Base-by-base conservation (phyloP, 2,113 vertebrate species). In the Catharus fuscescens region DNA sequence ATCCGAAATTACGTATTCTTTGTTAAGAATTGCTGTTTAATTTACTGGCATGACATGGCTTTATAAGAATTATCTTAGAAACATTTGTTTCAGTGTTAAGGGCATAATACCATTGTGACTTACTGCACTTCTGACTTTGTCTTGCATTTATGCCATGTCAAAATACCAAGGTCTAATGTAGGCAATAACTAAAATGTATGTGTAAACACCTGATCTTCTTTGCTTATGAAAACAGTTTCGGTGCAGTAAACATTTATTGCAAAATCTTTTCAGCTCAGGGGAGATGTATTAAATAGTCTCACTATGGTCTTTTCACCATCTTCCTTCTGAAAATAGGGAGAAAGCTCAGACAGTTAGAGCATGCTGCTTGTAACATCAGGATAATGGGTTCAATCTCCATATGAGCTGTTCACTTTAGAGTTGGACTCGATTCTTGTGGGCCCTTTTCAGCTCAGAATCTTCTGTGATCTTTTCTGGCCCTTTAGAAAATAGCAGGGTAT, bases 181-280 rank as follows among this genome's bases (percentile, higher is more conserved):
- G 9, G 20, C n/a, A 85, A 6, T 32, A 76, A 38, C 6, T 10
- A 79, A 82, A 95, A 88, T 57, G 10, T 23, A 6, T 57, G 28
- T 48, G 15, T 53, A 82, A 80, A 79, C 32, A 23, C 20, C 24
- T 81, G 47, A 36, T 36, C 42, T 77, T 73, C 42, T 56, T 57
- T 52, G 47, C 6, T 79, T 88, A 31, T 0, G 0, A 47, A 23
- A 76, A 54, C 28, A 3, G 5, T 67, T 93, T 38, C 40, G 5
- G 24, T n/a, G 17, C 48, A 38, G 24, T 81, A 29, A 52, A 64
- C 5, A 44, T 56, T 18, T 52, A 87, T 60, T 74, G n/a, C 18
- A 62, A 81, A 67, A 72, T 53, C 23, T 82, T 84, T 71, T 69
- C 82, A 88, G n/a, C 57, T 19, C 2, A 19, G 10, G 8, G 21